Conservation (phyloP, 2,113 vertebrate species). For the Bos indicus region DNA sequence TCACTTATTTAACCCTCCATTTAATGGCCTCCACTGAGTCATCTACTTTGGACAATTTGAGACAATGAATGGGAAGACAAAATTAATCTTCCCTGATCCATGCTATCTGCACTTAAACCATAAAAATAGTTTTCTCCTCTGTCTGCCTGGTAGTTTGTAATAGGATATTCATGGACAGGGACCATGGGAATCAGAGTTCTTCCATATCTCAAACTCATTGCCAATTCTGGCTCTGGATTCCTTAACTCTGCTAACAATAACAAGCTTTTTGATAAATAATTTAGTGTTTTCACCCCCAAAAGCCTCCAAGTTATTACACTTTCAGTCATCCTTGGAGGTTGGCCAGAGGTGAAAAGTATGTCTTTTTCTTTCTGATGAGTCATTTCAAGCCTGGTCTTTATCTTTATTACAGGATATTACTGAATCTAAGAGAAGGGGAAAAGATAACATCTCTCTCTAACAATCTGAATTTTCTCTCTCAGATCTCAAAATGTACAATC, state of each 20-base stretch:
- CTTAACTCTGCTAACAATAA: not conserved
- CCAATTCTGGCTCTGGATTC: not conserved
- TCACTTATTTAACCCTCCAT: not conserved
- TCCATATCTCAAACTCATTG: not conserved
- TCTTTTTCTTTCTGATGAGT: not conserved
- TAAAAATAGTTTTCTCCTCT: not conserved
- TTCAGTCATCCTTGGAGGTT: not conserved
- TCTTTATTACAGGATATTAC: not conserved
- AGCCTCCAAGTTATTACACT: not conserved
- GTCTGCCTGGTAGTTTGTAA: not conserved
- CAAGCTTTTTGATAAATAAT: constrained; percentile 11
- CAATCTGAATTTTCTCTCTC: not conserved
- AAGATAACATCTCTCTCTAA: not conserved
- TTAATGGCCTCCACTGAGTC: constrained; percentile 49
- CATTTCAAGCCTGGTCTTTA: not conserved
- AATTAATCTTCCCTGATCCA: not conserved
- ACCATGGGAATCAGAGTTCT: not conserved
- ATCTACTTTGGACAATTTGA: constrained; percentile 1
- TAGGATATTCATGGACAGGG: not conserved
- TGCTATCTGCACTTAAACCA: not conserved
- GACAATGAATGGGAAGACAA: not conserved
- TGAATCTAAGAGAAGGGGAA: not conserved
- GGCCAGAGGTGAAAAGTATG: not conserved
- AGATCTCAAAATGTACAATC: not conserved
- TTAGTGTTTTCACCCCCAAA: not conserved